Conservation (phyloP, 2,888 invertebrate genomes). For the Cartodere bifasciata region DNA sequence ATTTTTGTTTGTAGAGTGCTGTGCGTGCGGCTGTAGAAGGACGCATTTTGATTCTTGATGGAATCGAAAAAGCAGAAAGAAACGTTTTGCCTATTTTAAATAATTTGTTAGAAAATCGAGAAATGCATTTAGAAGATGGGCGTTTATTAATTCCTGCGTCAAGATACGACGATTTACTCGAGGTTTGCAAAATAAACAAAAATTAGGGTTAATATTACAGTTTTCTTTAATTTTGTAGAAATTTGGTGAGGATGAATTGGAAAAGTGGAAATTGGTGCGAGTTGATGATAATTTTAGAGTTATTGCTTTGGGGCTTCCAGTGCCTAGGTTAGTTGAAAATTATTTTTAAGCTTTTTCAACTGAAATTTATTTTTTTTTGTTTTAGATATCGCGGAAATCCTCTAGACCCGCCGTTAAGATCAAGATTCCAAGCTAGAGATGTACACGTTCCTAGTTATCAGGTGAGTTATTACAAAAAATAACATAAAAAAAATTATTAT, state of each 20-base stretch:
- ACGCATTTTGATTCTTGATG: slow-evolving; percentile 80
- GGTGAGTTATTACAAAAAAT: slow-evolving; percentile 34
- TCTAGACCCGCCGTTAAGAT: slow-evolving; percentile 87
- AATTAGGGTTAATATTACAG: slow-evolving; percentile 4
- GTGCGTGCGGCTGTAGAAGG: slow-evolving; percentile 86
- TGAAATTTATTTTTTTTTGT: slow-evolving; percentile 3
- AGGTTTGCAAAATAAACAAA: slow-evolving; percentile 40
- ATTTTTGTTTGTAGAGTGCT: slow-evolving; percentile 55
- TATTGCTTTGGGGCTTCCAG: slow-evolving; percentile 82
- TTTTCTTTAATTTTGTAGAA: slow-evolving; percentile 42
- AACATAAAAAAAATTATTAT: no score
- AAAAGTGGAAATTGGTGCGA: slow-evolving; percentile 77
- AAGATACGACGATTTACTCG: slow-evolving; percentile 77
- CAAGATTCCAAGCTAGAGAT: slow-evolving; percentile 88
- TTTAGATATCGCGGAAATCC: slow-evolving; percentile 76
- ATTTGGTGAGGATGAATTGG: slow-evolving; percentile 64
- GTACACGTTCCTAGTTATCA: slow-evolving; percentile 54
- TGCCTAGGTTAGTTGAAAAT: slow-evolving; percentile 42
- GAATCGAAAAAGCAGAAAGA: slow-evolving; percentile 93
- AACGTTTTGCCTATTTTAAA: slow-evolving; percentile 94
- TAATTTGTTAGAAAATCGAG: slow-evolving; percentile 91
- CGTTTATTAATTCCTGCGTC: slow-evolving; percentile 79
- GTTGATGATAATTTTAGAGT: slow-evolving; percentile 89
- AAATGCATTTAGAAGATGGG: slow-evolving; percentile 98
- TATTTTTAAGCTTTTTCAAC: background rate